These are phyloP conservation scores for Hyposmocoma kahamanoa DNA, from an alignment of 1,140 invertebrate species.

Conservation along the genomic window DNA sequence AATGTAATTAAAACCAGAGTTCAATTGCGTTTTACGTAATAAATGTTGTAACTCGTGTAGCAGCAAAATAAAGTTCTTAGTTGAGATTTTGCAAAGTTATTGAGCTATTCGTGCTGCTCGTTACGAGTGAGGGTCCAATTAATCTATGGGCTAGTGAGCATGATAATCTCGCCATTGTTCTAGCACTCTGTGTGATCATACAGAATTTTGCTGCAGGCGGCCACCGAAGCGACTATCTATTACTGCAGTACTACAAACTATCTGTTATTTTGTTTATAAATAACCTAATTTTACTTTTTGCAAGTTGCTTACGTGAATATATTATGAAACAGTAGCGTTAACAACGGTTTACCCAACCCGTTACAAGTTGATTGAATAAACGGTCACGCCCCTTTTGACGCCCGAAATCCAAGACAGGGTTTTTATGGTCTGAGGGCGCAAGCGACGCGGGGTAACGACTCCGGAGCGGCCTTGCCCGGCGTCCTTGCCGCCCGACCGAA, in stretches of 20 bases:
- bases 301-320: no score
- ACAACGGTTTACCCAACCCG: no score
- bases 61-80: slow-evolving; percentile 3
- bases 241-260: no score
- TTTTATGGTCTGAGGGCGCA: slow-evolving; percentile 12
- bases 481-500: slow-evolving; percentile 47
- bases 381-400: no score
- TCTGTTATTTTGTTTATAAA: no score
- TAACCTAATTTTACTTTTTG: no score
- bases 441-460: slow-evolving; percentile 40
- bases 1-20: neutral
- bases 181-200: neutral
- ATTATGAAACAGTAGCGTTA: no score
- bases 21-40: slow-evolving; percentile 1
- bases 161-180: slow-evolving; percentile 11
- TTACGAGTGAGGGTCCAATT: slow-evolving; percentile 4
- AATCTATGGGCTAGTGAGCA: neutral
- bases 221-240: no score
- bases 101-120: slow-evolving; percentile 9
- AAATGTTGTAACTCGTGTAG: slow-evolving; percentile 4
- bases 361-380: no score
- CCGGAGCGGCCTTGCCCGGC: slow-evolving; percentile 47
- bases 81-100: slow-evolving; percentile 11
- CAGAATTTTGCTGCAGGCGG: no score
- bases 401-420: neutral